phyloP scores from a whole-genome alignment of 2,113 vertebrate genomes.

The Daboia siamensis region DNA sequence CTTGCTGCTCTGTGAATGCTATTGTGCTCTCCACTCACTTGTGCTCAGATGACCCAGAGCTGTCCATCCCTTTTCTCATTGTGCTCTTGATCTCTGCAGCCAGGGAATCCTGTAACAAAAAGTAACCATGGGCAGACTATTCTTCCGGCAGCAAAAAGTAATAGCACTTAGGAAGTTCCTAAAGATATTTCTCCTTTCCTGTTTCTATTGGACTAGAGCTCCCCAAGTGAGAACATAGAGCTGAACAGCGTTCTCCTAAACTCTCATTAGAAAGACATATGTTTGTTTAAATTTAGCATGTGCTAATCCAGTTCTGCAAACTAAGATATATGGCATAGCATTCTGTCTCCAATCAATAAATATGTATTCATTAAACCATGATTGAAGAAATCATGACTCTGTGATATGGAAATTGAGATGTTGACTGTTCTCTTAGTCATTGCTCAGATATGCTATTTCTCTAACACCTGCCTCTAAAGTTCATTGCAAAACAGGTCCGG shows the following conservation, averaged over 20 bases:
- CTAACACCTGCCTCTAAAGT: not conserved
- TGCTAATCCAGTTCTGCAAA: not conserved
- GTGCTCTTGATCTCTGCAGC: constrained; percentile 87
- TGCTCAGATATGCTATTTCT: not conserved
- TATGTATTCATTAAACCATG: not conserved
- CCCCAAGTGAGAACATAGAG: not conserved
- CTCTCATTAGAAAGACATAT: not conserved
- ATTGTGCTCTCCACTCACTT: constrained; percentile 62
- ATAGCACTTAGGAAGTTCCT: not conserved
- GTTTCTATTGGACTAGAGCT: not conserved
- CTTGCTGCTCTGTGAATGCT: not conserved
- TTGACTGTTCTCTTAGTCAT: not conserved
- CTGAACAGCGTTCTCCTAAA: not conserved
- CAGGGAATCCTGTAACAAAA: constrained; percentile 66
- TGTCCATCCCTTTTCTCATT: constrained; percentile 80
- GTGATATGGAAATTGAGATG: not conserved
- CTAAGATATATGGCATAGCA: not conserved
- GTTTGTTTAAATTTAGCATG: not conserved
- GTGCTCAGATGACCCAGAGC: constrained; percentile 74
- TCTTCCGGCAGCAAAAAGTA: not conserved
- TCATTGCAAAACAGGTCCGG: not conserved
- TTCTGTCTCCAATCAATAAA: not conserved
- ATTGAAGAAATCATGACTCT: not conserved
- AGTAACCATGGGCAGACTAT: rapidly evolving
- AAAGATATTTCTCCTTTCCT: not conserved